These are phyloP conservation scores for Tympanuchus pallidicinctus DNA, from an alignment of 2,113 vertebrate genomes.

Conservation along the genomic window DNA sequence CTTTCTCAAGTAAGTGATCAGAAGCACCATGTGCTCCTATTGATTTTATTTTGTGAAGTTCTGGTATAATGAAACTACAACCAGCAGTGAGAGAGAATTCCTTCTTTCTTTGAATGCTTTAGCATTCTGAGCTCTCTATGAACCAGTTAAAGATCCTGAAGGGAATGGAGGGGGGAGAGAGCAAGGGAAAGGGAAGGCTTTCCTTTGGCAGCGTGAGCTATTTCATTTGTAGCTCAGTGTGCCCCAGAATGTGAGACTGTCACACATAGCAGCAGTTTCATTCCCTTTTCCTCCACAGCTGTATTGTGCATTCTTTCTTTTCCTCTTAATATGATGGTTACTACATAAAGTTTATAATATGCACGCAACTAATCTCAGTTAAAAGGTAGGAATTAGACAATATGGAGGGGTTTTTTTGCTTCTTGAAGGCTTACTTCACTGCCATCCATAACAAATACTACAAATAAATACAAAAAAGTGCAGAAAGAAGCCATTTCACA, in stretches of 20 bases:
- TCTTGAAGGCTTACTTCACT: background rate
- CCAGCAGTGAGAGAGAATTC: background rate
- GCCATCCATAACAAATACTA: background rate
- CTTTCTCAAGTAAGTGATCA: background rate
- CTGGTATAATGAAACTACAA: background rate
- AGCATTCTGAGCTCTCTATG: fast-evolving
- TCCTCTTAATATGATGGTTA: background rate
- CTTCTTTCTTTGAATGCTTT: background rate
- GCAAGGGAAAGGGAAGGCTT: background rate
- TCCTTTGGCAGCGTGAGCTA: background rate
- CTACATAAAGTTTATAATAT: background rate
- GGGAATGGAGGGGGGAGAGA: fast-evolving
- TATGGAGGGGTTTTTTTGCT: background rate
- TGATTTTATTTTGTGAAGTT: background rate
- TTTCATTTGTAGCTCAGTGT: background rate
- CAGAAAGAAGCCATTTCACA: background rate
- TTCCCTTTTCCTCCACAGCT: background rate
- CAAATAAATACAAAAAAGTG: background rate
- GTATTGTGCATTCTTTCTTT: background rate
- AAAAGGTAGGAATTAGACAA: background rate
- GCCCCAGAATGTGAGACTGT: background rate
- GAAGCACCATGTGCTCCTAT: background rate
- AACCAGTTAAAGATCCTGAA: background rate
- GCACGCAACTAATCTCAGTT: background rate
- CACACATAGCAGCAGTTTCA: background rate